These are phyloP conservation scores for Saccopteryx leptura DNA, from an alignment of 2,113 vertebrate genomes.

Conservation along the genomic window DNA sequence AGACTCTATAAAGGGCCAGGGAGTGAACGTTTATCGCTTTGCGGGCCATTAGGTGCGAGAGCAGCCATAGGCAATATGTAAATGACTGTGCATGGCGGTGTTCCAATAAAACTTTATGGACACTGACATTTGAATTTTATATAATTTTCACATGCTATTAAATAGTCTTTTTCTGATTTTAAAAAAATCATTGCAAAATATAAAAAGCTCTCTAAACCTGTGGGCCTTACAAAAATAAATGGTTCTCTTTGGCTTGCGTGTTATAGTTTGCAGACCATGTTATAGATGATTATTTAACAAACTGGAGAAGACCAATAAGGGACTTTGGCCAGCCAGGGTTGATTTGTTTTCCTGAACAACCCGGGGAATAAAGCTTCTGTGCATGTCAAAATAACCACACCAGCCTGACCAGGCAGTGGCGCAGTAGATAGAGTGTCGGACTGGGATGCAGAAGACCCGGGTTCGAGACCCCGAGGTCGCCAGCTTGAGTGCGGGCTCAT, in stretches of 20 bases:
- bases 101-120: slow-evolving; percentile 65
- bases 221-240: not conserved
- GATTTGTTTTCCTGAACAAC: not conserved
- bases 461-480: too few relatives aligned
- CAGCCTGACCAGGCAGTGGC: too few relatives aligned
- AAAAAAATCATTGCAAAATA: not conserved
- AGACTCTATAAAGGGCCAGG: not conserved
- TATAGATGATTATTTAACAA: not conserved
- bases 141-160: slow-evolving; percentile 53
- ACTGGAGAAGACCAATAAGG: not conserved
- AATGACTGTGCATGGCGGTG: not conserved
- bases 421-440: too few relatives aligned
- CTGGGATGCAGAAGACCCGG: too few relatives aligned
- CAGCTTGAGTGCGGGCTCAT: too few relatives aligned
- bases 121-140: slow-evolving; percentile 34
- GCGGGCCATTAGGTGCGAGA: not conserved
- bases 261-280: not conserved
- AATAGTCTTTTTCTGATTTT: not conserved
- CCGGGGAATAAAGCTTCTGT: not conserved
- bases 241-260: not conserved
- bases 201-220: not conserved
- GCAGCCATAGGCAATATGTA: not conserved
- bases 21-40: not conserved
- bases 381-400: not conserved
- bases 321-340: not conserved